These are phyloP conservation scores for Microtus californicus DNA, from an alignment of 2,797 vertebrate genomes.

Conservation along the genomic window DNA sequence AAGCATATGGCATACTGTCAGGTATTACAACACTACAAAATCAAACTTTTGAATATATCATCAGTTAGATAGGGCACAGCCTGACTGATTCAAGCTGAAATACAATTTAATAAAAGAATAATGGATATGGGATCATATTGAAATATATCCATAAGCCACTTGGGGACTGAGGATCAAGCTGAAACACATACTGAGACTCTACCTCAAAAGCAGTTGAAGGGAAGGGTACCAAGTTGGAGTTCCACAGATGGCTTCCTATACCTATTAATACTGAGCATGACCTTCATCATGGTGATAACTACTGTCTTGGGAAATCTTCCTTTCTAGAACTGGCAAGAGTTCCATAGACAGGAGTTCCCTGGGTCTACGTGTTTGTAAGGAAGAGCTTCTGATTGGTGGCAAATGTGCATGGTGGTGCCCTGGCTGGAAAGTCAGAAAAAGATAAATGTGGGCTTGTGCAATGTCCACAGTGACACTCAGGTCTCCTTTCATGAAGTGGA, in stretches of 20 bases:
- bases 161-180: not conserved
- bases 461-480: not conserved
- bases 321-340: not conserved
- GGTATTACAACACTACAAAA: not conserved
- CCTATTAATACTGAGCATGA: not conserved
- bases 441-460: not conserved
- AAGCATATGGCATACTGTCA: not conserved
- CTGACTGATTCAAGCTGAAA: not conserved
- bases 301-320: not conserved
- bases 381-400: not conserved
- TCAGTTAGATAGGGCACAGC: not conserved
- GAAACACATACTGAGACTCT: not conserved
- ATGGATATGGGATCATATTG: not conserved
- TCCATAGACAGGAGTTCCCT: not conserved
- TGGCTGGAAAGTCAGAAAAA: not conserved
- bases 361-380: not conserved
- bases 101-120: not conserved
- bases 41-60: not conserved
- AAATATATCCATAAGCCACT: not conserved
- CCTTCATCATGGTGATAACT: too few species aligned
- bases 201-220: not conserved
- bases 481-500: not conserved
- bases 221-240: too few species aligned
- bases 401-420: not conserved
- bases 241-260: not conserved